Base-by-base conservation (phyloP, 2,888 invertebrate genomes). In the Dynastes tityus region DNA sequence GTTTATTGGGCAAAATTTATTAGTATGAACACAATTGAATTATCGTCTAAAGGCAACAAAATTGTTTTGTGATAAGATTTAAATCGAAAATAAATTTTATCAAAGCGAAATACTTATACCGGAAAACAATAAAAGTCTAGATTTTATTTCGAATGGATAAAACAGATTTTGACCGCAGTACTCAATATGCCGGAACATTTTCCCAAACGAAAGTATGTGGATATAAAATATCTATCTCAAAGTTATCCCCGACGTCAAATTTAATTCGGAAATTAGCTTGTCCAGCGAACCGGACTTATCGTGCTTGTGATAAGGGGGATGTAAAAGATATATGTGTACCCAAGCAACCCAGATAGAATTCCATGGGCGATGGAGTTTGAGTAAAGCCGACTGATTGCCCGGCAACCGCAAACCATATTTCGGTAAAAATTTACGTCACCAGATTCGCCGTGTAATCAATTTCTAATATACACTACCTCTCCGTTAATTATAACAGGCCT, bases 241-340 rank as follows among this genome's bases (percentile, higher is more conserved):
- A 63, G 63, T 11, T 63, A 63, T 63, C 13, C 63, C 63, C 63
- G 32, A 63, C 63, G 63, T 63, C 63, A 63, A 63, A 63, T 63
- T 63, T 63, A 63, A 63, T 63, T 63, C 63, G 63, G 63, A 63
- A 63, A 63, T 63, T 63, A 63, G 32, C 63, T 63, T 63, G 63
- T 63, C 63, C 63, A 63, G 63, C 63, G 63, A 63, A 63, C 63
- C 63, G 63, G 32, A 63, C 32, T 55, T 63, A 63, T 63, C 63
- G 29, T 63, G 63, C 2, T 63, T 29, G 5, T 63, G 63, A 63
- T 63, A 63, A 63, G 16, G 63, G 63, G 63, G 27, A 32, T 29
- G 63, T 63, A 63, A 29, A 63, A 63, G 29, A 27, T 13, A 29
- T 29, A 9, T 22, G 29, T 16, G n/a, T 55, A 55, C 53, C 27